Percentiles rank a stretch among this genome's conserved stretches.
Evolutionary conservation across 2,888 invertebrate genomes (phyloP).

Genomic region (Lobophora halterata): DNA sequence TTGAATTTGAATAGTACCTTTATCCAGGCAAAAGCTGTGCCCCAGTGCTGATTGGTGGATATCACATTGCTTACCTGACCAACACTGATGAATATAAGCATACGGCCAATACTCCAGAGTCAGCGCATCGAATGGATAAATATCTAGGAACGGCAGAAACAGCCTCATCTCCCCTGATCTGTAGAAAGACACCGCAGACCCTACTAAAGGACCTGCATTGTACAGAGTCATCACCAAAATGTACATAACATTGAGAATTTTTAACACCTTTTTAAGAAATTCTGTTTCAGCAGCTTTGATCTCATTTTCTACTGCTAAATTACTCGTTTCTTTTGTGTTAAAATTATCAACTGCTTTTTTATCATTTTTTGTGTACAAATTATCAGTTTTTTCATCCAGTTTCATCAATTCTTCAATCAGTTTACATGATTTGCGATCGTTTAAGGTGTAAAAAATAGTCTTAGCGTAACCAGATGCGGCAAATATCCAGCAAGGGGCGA

Average conservation of each 20-base stretch:
- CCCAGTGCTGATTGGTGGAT: no score
- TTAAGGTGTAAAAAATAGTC: no score
- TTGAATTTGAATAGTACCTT: no score
- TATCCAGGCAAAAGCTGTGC: no score
- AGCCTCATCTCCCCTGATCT: conserved; percentile 1
- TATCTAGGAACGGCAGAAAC: conserved; percentile 8
- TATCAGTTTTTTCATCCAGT: no score
- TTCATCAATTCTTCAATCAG: no score
- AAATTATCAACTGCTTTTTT: no score
- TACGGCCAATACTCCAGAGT: conserved; percentile 34
- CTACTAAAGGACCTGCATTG: conserved; percentile 3
- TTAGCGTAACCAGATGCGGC: no score
- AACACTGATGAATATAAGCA: conserved; percentile 34
- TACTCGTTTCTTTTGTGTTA: no score
- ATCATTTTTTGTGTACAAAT: no score
- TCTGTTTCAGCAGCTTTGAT: conserved; percentile 1
- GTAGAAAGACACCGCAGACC: conserved; percentile 5
- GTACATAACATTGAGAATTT: neutral
- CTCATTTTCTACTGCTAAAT: neutral
- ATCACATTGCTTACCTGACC: conserved; percentile 30
- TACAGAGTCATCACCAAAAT: conserved; percentile 2
- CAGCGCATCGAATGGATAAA: conserved; percentile 35
- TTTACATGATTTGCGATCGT: no score
- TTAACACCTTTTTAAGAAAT: conserved; percentile 2
- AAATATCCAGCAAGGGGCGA: no score